phyloP scores from a whole-genome alignment of 2,113 vertebrate genomes.

The Salvator merianae region DNA sequence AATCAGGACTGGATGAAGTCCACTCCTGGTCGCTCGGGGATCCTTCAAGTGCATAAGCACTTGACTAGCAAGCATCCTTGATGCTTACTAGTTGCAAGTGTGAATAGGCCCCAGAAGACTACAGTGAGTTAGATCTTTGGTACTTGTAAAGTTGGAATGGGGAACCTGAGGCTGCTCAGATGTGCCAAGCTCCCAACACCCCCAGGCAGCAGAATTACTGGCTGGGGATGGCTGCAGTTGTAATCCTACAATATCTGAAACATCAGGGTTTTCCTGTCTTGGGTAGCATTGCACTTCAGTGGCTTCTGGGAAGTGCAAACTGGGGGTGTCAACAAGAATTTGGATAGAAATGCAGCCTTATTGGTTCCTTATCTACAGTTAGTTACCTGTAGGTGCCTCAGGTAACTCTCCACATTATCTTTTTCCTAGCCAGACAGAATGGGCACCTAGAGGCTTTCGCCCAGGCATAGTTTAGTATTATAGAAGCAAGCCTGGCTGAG shows the following conservation, averaged over 20 bases:
- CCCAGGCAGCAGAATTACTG: background rate
- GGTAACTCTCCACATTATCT: background rate
- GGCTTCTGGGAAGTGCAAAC: background rate
- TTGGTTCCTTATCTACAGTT: no score
- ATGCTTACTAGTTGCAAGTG: no score
- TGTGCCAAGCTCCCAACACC: background rate
- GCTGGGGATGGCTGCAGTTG: background rate
- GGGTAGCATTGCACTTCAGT: background rate
- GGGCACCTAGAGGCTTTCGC: background rate
- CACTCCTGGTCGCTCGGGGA: no score
- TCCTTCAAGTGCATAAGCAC: no score
- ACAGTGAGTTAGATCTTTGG: no score
- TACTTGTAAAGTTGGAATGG: no score
- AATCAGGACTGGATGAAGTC: no score
- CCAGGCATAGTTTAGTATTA: background rate
- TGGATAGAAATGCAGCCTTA: no score
- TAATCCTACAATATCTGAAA: background rate
- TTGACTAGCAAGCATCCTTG: no score
- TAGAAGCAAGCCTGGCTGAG: background rate
- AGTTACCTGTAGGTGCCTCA: no score
- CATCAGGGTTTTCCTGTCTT: background rate
- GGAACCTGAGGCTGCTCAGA: background rate
- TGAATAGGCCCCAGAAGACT: no score
- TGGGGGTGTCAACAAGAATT: no score
- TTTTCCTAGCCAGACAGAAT: background rate